A percentile compares a stretch with the other conserved stretches of the same genome.
Conservation (phyloP, 1,140 invertebrate genomes). For the Drosophila mojavensis region DNA sequence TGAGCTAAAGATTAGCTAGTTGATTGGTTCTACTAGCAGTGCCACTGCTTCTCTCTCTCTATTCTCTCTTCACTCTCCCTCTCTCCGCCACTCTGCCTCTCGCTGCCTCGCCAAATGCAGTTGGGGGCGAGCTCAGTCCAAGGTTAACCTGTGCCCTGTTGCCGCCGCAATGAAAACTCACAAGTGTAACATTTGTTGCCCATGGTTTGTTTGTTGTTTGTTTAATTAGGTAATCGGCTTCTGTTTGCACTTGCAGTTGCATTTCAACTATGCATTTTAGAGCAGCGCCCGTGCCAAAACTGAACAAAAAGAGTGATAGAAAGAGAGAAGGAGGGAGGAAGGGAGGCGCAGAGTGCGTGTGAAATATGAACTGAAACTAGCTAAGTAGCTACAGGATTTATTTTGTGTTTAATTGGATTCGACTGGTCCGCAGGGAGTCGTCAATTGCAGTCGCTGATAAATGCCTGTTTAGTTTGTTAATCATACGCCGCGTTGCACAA, state of each 20-base stretch:
- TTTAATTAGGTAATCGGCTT: constrained; percentile 57
- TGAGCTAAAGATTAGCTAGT: too few species aligned
- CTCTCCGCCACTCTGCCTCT: too few species aligned
- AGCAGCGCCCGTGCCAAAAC: not conserved
- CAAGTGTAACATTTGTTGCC: constrained; percentile 31
- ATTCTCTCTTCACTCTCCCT: too few species aligned
- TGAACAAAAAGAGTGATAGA: not conserved
- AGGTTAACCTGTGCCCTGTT: not conserved
- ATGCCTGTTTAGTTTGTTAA: constrained; percentile 71
- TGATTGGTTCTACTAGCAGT: too few species aligned
- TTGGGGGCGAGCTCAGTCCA: too few species aligned
- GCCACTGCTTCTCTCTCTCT: too few species aligned
- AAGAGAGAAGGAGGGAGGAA: not conserved
- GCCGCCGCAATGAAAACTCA: constrained; percentile 25
- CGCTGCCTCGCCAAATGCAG: too few species aligned
- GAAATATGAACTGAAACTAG: not conserved
- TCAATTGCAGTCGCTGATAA: constrained; percentile 44
- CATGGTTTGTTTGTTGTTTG: constrained; percentile 36
- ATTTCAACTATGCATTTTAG: constrained; percentile 1
- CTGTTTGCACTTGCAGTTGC: constrained; percentile 31
- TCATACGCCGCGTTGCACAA: constrained; percentile 74
- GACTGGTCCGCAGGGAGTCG: not conserved
- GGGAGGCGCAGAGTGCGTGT: not conserved
- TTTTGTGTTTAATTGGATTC: constrained; percentile 3
- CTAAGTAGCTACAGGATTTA: constrained; percentile 4